A percentile compares a stretch with the other conserved stretches of the same genome.
phyloP scores from a whole-genome alignment of 2,113 vertebrate genomes.

The Chamaea fasciata region DNA sequence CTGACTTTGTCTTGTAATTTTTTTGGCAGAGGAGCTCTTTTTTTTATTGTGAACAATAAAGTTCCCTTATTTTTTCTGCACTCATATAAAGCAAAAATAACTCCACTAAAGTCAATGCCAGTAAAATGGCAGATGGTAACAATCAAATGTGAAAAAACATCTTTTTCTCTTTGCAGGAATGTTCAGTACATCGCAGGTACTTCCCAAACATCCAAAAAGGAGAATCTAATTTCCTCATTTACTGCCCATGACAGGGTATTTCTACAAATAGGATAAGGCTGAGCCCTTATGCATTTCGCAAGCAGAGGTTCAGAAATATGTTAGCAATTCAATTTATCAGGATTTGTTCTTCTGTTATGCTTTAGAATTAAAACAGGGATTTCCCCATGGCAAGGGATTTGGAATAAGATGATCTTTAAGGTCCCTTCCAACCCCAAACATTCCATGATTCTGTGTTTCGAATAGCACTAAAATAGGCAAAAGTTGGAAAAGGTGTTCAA shows the following conservation, averaged over 20 bases:
- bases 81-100: background rate
- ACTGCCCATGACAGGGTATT: background rate
- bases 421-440: background rate
- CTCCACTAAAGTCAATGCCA: background rate
- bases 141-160: background rate
- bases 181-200: accelerated
- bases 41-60: background rate
- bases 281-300: background rate
- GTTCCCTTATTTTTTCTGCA: background rate
- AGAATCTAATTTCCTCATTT: background rate
- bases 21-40: background rate
- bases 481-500: background rate
- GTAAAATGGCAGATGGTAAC: background rate
- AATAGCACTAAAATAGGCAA: background rate
- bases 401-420: background rate
- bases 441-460: background rate
- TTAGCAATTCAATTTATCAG: background rate
- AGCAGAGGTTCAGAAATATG: background rate
- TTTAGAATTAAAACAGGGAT: background rate
- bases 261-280: background rate
- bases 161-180: background rate
- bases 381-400: background rate
- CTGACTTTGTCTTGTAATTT: background rate
- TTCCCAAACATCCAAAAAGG: background rate
- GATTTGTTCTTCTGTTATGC: background rate